These are phyloP conservation scores for Idaea biselata DNA, from an alignment of 2,888 invertebrate species.

Conservation along the genomic window DNA sequence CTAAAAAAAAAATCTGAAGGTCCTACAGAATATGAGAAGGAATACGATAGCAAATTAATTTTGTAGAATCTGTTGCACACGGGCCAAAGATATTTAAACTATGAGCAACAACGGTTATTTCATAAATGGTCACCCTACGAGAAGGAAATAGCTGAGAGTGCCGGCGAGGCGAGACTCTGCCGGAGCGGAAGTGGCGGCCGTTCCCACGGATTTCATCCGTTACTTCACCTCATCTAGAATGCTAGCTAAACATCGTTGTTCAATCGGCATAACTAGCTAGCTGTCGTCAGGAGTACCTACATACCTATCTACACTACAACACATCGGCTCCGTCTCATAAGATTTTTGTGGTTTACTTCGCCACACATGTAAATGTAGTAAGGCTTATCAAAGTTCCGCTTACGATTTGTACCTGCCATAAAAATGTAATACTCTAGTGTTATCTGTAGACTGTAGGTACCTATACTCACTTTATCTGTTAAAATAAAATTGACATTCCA, in stretches of 20 bases:
- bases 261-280: background rate
- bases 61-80: no score
- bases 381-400: background rate
- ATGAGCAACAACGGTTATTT: background rate
- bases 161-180: slow-evolving; percentile 55
- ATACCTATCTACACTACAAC: no score
- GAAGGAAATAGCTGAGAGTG: slow-evolving; percentile 1
- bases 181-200: slow-evolving; percentile 75
- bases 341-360: background rate
- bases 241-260: background rate
- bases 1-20: no score
- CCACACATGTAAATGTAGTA: background rate
- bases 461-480: no score
- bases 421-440: background rate
- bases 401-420: background rate
- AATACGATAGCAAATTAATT: no score
- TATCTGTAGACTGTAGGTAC: no score
- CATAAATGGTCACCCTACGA: background rate
- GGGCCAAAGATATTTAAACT: background rate
- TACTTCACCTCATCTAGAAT: slow-evolving; percentile 64
- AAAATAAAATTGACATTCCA: no score
- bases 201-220: slow-evolving; percentile 80
- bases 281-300: slow-evolving; percentile 9
- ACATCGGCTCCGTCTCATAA: background rate
- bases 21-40: no score